These are phyloP conservation scores for Abrostola triplasia DNA, from an alignment of 2,888 invertebrate genomes.

Conservation along the genomic window DNA sequence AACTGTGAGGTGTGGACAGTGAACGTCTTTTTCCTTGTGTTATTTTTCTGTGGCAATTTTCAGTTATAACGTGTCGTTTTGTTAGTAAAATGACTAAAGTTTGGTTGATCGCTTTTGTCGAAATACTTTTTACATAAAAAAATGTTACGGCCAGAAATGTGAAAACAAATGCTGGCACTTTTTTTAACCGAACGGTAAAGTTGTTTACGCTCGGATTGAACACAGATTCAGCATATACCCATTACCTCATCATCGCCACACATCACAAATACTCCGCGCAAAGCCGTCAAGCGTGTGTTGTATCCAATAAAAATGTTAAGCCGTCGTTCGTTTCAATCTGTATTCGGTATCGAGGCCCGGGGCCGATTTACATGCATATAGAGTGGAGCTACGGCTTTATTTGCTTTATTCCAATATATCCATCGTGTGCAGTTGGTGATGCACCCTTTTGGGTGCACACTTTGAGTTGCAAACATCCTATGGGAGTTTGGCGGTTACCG, in stretches of 20 bases:
- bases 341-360: slow-evolving; percentile 72
- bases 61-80: too few relatives aligned
- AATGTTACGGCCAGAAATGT: too few relatives aligned
- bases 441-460: slow-evolving; percentile 62
- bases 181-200: too few relatives aligned
- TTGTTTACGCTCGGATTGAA: too few relatives aligned
- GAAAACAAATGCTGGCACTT: too few relatives aligned
- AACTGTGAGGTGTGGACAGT: too few relatives aligned
- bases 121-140: too few relatives aligned
- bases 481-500: slow-evolving; percentile 34
- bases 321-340: slow-evolving; percentile 79
- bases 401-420: slow-evolving; percentile 76
- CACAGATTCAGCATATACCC: neutral
- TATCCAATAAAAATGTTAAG: slow-evolving; percentile 82
- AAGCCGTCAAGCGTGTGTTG: slow-evolving; percentile 56
- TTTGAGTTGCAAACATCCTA: slow-evolving; percentile 65
- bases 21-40: too few relatives aligned
- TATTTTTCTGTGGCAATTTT: too few relatives aligned
- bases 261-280: slow-evolving; percentile 37
- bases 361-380: slow-evolving; percentile 84
- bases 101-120: too few relatives aligned
- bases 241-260: slow-evolving; percentile 22
- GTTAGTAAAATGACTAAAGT: too few relatives aligned
- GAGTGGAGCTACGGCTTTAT: slow-evolving; percentile 69
- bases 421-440: slow-evolving; percentile 55